phyloP scores from a whole-genome alignment of 1,140 invertebrate species.

The Drosophila sechellia region DNA sequence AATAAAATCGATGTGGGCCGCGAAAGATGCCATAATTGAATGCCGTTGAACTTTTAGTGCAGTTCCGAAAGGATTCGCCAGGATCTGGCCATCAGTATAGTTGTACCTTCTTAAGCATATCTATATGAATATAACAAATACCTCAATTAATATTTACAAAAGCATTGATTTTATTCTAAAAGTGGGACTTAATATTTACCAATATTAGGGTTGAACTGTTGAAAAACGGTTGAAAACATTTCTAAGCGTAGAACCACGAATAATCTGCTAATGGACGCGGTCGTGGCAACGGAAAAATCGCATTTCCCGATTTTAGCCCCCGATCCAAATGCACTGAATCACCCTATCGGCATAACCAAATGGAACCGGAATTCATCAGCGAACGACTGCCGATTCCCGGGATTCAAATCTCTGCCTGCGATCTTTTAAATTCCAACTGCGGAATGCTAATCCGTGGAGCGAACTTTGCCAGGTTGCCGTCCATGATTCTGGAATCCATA shows the following conservation, averaged over 20 bases:
- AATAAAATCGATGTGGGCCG: background rate
- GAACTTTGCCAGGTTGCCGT: background rate
- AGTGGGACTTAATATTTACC: no score
- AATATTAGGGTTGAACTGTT: background rate
- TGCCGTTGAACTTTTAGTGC: background rate
- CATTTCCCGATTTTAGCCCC: background rate
- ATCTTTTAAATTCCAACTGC: background rate
- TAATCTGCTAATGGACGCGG: background rate
- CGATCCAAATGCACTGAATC: background rate
- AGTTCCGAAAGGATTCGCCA: background rate
- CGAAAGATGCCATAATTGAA: conserved; percentile 10
- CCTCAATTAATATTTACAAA: no score
- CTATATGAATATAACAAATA: no score
- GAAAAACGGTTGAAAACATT: background rate
- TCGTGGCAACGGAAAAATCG: background rate
- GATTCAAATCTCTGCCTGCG: background rate
- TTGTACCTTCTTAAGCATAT: background rate
- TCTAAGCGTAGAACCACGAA: background rate
- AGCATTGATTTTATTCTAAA: no score
- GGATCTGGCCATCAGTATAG: background rate
- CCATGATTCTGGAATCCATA: background rate
- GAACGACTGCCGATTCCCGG: background rate
- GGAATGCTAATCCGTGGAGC: background rate
- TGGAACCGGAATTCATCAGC: background rate
- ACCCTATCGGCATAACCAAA: background rate